A percentile compares a stretch with the other conserved stretches of the same genome.
Conservation (phyloP, 2,113 vertebrate species). For the Lepus americanus region DNA sequence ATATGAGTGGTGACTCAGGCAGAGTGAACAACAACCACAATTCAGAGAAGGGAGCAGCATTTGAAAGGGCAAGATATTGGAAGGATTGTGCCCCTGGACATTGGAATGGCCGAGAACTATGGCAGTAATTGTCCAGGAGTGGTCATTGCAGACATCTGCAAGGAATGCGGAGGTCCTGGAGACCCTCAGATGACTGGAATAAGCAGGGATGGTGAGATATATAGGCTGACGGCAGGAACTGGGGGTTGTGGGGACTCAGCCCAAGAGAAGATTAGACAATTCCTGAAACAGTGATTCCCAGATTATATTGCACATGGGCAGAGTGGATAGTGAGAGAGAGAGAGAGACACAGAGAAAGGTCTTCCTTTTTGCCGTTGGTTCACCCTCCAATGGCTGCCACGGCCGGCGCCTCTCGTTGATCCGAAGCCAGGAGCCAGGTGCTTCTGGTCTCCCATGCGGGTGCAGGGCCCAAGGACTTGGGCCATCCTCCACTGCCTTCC, state of each 20-base stretch:
- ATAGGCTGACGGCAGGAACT: background rate
- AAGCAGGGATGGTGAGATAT: background rate
- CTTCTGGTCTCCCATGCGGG: no score
- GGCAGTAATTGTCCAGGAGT: background rate
- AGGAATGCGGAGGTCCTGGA: background rate
- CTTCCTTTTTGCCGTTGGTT: no score
- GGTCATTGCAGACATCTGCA: background rate
- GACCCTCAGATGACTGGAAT: background rate
- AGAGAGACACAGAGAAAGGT: no score
- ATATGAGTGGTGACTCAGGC: background rate
- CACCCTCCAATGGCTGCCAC: no score
- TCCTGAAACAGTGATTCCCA: background rate
- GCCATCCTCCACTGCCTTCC: no score
- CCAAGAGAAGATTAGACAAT: background rate
- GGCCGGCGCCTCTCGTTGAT: no score
- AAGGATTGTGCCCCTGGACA: background rate
- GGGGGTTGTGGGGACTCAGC: background rate
- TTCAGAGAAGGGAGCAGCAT: background rate
- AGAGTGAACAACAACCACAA: background rate
- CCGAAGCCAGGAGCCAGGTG: no score
- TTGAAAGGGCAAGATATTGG: background rate
- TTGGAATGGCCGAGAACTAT: background rate
- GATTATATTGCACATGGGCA: background rate
- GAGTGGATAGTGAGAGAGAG: no score
- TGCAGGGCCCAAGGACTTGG: no score